A percentile compares a stretch with the other conserved stretches of the same genome.
Conservation (phyloP, 2,888 invertebrate genomes). For the Cremastinae sp. region DNA sequence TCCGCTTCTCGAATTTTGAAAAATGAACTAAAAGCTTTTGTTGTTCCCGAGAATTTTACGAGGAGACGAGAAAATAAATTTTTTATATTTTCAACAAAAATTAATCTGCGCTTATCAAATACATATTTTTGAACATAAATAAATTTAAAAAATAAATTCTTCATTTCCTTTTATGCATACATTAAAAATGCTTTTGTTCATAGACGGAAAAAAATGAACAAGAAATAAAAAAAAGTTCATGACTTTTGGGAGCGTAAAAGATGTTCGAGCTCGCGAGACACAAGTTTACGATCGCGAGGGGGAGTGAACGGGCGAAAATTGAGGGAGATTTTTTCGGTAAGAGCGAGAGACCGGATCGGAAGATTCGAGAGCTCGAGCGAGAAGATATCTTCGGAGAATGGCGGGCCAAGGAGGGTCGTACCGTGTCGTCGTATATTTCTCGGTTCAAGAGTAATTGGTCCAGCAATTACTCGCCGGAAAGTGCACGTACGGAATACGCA, state of each 20-base stretch:
- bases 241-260: slow-evolving; percentile 47
- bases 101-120: too few species aligned
- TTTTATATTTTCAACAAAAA: background rate
- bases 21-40: slow-evolving; percentile 19
- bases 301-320: slow-evolving; percentile 5
- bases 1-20: slow-evolving; percentile 62
- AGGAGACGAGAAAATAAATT: too few species aligned
- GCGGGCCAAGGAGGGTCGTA: slow-evolving; percentile 53
- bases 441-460: slow-evolving; percentile 67
- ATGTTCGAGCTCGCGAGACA: slow-evolving; percentile 57
- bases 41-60: too few species aligned
- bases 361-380: slow-evolving; percentile 1
- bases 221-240: background rate
- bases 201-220: slow-evolving; percentile 32
- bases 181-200: too few species aligned
- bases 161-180: too few species aligned
- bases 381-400: slow-evolving; percentile 1
- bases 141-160: too few species aligned
- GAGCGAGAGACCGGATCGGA: background rate
- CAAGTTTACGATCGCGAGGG: slow-evolving; percentile 44
- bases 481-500: slow-evolving; percentile 3
- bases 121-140: too few species aligned
- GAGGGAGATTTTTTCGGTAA: slow-evolving; percentile 10
- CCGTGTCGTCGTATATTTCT: slow-evolving; percentile 63
- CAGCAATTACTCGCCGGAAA: slow-evolving; percentile 64